Evolutionary conservation across 2,888 invertebrate genomes (phyloP).

Genomic region (Acrobasis suavella): DNA sequence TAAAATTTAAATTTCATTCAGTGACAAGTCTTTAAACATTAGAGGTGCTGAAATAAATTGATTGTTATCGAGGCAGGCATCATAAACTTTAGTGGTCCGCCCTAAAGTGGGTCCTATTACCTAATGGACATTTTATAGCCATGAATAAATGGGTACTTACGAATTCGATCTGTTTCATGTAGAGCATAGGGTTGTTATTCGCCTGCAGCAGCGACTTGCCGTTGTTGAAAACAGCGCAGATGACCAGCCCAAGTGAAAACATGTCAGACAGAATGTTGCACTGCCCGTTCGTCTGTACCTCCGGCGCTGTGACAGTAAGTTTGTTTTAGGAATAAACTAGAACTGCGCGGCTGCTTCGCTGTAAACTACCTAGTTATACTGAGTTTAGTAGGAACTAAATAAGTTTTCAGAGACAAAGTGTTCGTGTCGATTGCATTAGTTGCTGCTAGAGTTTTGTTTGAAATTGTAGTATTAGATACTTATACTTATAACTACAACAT

Average conservation of each 20-base stretch:
- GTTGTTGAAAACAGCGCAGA: slow-evolving; percentile 95
- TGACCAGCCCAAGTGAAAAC: slow-evolving; percentile 97
- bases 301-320: slow-evolving; percentile 87
- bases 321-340: slow-evolving; percentile 21
- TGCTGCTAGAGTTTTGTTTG: background rate
- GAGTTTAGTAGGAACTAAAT: slow-evolving; percentile 2
- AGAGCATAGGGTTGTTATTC: slow-evolving; percentile 93
- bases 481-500: too few relatives aligned
- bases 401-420: background rate
- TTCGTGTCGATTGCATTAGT: slow-evolving; percentile 3
- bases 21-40: slow-evolving; percentile 19
- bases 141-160: slow-evolving; percentile 82
- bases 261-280: slow-evolving; percentile 96
- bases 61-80: slow-evolving; percentile 19
- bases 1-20: slow-evolving; percentile 1
- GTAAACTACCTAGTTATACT: slow-evolving; percentile 3
- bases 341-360: background rate
- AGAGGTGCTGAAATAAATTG: slow-evolving; percentile 22
- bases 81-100: slow-evolving; percentile 18
- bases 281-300: slow-evolving; percentile 91
- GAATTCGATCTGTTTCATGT: slow-evolving; percentile 94
- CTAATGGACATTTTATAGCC: slow-evolving; percentile 18
- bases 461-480: too few relatives aligned
- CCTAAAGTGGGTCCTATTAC: slow-evolving; percentile 17
- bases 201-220: slow-evolving; percentile 95